Percentiles rank a stretch among this genome's conserved stretches.
phyloP scores from a whole-genome alignment of 2,113 vertebrate species.

The Nymphicus hollandicus region DNA sequence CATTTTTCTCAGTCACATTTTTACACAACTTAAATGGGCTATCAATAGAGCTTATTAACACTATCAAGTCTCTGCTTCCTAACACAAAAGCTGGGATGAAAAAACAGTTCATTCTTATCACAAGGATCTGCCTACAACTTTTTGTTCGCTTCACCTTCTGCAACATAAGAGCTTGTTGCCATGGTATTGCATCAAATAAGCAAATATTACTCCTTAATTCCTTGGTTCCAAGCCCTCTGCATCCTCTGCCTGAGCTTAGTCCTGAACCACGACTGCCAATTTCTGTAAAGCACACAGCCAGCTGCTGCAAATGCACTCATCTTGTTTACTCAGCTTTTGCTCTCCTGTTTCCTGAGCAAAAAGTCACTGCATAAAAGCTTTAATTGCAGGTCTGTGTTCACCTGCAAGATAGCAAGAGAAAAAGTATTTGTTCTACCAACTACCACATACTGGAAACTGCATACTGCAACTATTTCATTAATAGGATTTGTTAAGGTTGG shows the following conservation, averaged over 20 bases:
- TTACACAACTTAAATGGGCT: background rate
- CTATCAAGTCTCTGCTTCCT: background rate
- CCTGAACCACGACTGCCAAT: accelerated
- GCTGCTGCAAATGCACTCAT: background rate
- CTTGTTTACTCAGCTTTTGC: background rate
- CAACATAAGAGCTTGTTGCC: background rate
- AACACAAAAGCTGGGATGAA: background rate
- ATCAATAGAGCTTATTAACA: background rate
- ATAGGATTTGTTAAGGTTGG: conserved; percentile 5
- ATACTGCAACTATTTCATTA: background rate
- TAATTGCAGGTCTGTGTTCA: background rate
- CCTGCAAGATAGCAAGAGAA: background rate
- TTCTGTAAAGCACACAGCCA: background rate
- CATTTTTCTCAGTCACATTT: background rate
- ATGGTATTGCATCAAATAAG: background rate
- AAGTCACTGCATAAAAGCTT: background rate
- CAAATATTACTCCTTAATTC: background rate
- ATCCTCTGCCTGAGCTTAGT: background rate
- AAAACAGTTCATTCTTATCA: background rate
- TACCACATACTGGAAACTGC: background rate
- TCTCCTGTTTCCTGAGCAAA: background rate
- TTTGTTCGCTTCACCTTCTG: background rate
- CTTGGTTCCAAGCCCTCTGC: background rate
- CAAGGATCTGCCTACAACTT: background rate
- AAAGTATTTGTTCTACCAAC: background rate